Evolutionary conservation across 2,888 invertebrate genomes (phyloP), one percentile per base, ranked within the genome.

Genomic region (Tinea trinotella): DNA sequence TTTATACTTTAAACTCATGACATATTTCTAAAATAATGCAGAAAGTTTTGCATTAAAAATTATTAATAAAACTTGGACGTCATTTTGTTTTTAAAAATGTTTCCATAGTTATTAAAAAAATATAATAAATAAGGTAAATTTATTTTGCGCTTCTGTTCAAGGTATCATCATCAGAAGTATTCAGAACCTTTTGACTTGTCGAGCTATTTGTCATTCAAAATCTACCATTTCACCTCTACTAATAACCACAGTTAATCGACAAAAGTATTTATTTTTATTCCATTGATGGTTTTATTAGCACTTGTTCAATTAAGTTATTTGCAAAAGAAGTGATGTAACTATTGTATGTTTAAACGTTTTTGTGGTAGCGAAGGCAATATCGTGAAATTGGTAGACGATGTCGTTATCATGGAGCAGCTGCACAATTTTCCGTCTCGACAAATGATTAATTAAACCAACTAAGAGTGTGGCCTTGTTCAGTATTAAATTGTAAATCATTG

Each of bases 381-480:
- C 6, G 50, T 50, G 40, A 71, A 72, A 65, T 73, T 72, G 68
- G 68, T 65, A 71, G 74, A 72, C 69, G 68, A 65, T 70, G 69
- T 71, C 75, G 71, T 77, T 76, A 71, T 68, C 64, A 60, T 66
- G 24, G 61, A 70, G 65, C 73, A 78, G 76, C 79, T 78, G 74
- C 64, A 66, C 71, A 65, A 74, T 82, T 80, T 80, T 77, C 78
- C 76, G 68, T 69, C 66, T 67, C 68, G 64, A 57, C 66, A 67
- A 66, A 66, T 80, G 78, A 80, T 81, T 80, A 78, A 82, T 81
- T 80, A 79, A 67, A 70, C 67, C 66, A 68, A 66, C 66, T 64
- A 61, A 55, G 12, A 50, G 24, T 50, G 50, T 50, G 50, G 50
- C 50, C 50, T 50, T 50, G 7, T 18, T 24, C 24, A 24, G 22